Percentiles rank a stretch among this genome's conserved stretches.
These are phyloP conservation scores for Tokudaia muenninki DNA, from an alignment of 2,797 vertebrate genomes.

Conservation along the genomic window DNA sequence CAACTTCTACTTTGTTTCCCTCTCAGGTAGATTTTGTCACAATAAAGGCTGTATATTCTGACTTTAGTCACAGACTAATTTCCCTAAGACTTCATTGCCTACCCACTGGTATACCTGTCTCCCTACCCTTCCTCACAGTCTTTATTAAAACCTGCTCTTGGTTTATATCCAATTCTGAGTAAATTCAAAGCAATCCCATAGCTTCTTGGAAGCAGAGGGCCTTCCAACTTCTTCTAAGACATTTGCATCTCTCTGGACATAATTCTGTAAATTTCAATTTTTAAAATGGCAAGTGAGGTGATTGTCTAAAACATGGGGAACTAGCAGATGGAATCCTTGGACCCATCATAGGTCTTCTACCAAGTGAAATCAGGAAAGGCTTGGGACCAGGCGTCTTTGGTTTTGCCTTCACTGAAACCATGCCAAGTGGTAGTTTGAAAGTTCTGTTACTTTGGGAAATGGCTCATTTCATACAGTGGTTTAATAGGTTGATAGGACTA, in stretches of 20 bases:
- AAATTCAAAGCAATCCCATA: background rate
- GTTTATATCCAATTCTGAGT: background rate
- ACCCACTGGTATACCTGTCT: background rate
- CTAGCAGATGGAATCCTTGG: background rate
- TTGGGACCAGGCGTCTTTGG: background rate
- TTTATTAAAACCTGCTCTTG: background rate
- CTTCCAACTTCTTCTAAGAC: background rate
- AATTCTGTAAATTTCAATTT: background rate
- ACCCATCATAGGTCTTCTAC: background rate
- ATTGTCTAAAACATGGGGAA: background rate
- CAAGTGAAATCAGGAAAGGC: background rate
- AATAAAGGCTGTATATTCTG: constrained; percentile 42
- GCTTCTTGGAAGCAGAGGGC: background rate
- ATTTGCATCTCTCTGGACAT: constrained; percentile 18
- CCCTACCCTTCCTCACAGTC: background rate
- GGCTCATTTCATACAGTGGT: background rate
- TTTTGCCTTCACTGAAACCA: background rate
- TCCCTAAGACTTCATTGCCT: constrained; percentile 3
- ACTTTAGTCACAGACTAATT: background rate
- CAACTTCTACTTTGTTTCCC: background rate
- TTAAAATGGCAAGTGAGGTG: constrained; percentile 1
- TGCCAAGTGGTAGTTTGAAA: background rate
- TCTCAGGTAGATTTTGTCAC: background rate
- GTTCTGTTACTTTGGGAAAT: background rate
- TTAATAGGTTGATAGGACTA: constrained; percentile 15